Conservation (phyloP, 2,797 vertebrate species). For the Xenops minutus region DNA sequence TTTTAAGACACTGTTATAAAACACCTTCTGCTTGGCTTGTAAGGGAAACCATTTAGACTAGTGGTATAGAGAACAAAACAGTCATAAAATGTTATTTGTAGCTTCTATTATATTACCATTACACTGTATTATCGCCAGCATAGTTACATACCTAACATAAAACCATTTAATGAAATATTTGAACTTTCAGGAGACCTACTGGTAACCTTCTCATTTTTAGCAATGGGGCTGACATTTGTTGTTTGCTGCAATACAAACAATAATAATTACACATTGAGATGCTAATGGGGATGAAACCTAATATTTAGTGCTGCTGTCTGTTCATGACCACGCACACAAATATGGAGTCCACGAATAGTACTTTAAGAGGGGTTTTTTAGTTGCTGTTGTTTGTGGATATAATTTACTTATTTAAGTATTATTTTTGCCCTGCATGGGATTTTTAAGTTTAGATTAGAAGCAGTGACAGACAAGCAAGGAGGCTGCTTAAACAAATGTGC, state of each 20-base stretch:
- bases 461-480: neutral
- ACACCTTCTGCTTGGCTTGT: constrained; percentile 49
- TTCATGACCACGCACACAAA: neutral
- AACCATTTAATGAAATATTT: constrained; percentile 55
- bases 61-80: constrained; percentile 29
- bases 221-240: neutral
- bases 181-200: constrained; percentile 47
- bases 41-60: constrained; percentile 36
- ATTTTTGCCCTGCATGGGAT: neutral
- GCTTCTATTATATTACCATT: constrained; percentile 66
- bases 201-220: constrained; percentile 31
- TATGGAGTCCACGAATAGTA: neutral
- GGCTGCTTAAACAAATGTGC: neutral
- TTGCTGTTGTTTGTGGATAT: neutral
- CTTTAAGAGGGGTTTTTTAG: neutral
- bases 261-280: constrained; percentile 50
- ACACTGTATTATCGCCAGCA: constrained; percentile 51
- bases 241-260: constrained; percentile 37
- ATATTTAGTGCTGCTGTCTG: constrained; percentile 8
- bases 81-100: constrained; percentile 39
- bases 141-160: constrained; percentile 44
- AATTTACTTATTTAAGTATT: neutral
- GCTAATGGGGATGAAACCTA: constrained; percentile 1
- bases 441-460: neutral
- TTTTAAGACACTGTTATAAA: constrained; percentile 54